A percentile compares a stretch with the other conserved stretches of the same genome.
Evolutionary conservation across 2,113 vertebrate genomes (phyloP).

Genomic region (Thalassarche chlororhynchos): DNA sequence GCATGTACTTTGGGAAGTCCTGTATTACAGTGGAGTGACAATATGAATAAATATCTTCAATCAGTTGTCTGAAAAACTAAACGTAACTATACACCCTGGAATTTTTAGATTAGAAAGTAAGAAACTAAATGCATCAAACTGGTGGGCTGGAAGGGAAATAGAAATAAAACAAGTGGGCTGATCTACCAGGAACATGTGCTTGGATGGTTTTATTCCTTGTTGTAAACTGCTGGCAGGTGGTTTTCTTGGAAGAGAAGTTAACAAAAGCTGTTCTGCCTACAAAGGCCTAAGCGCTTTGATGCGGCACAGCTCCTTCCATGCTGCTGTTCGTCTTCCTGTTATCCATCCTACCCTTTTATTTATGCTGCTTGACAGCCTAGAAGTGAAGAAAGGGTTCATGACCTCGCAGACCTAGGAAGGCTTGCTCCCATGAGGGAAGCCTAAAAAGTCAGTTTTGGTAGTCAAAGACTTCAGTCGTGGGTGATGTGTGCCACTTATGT

Average conservation of each 20-base stretch:
- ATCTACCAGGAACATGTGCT: not conserved
- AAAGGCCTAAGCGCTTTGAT: conserved; percentile 23
- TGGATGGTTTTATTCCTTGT: not conserved
- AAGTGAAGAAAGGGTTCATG: not conserved
- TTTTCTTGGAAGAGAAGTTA: conserved; percentile 34
- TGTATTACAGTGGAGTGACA: not conserved
- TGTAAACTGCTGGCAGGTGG: conserved; percentile 34
- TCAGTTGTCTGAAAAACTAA: not conserved
- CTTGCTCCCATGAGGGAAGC: not conserved
- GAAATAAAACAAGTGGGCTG: conserved; percentile 28
- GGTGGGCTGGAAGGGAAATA: not conserved
- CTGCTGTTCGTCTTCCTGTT: not conserved
- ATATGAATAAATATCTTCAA: not conserved
- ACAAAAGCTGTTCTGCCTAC: conserved; percentile 9
- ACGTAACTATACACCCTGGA: not conserved
- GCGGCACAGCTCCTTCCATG: not conserved
- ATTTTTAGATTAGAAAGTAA: not conserved
- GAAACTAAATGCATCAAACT: not conserved
- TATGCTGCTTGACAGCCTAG: not conserved
- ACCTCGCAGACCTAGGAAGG: not conserved
- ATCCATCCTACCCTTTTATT: not conserved
- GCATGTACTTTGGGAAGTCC: not conserved
- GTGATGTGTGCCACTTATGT: not conserved
- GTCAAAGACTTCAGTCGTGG: not conserved
- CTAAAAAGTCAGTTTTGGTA: not conserved